Percentiles rank a stretch among this genome's conserved stretches.
Evolutionary conservation across 2,797 vertebrate genomes (phyloP).

Genomic region (Oophaga sylvatica): DNA sequence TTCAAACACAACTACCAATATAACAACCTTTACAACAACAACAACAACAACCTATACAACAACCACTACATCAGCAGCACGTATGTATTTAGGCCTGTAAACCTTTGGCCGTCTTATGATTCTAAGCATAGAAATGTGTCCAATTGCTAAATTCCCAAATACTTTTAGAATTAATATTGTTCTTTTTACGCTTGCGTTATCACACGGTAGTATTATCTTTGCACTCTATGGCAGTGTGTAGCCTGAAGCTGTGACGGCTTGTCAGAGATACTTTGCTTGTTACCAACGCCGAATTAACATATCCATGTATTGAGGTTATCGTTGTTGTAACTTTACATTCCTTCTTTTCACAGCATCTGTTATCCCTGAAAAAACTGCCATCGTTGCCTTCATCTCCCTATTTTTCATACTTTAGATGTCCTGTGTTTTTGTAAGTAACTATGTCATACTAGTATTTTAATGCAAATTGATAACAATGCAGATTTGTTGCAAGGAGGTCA

Average conservation of each 20-base stretch:
- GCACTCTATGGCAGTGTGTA: neutral
- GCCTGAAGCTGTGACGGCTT: neutral
- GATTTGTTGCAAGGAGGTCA: too few species aligned
- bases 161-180: neutral
- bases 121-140: neutral
- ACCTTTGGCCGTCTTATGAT: neutral
- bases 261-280: neutral
- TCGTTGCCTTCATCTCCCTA: constrained; percentile 16
- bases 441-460: neutral
- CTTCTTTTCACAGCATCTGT: neutral
- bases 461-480: too few species aligned
- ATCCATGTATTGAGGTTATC: neutral
- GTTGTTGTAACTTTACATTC: neutral
- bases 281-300: neutral
- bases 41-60: neutral
- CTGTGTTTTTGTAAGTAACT: neutral
- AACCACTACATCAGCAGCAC: neutral
- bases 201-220: neutral
- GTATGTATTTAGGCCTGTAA: neutral
- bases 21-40: neutral
- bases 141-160: neutral
- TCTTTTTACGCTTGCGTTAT: neutral
- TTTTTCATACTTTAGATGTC: neutral
- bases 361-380: neutral
- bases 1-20: neutral